Evolutionary conservation across 1,140 invertebrate genomes (phyloP).

Genomic region (Dendrolimus kikuchii): DNA sequence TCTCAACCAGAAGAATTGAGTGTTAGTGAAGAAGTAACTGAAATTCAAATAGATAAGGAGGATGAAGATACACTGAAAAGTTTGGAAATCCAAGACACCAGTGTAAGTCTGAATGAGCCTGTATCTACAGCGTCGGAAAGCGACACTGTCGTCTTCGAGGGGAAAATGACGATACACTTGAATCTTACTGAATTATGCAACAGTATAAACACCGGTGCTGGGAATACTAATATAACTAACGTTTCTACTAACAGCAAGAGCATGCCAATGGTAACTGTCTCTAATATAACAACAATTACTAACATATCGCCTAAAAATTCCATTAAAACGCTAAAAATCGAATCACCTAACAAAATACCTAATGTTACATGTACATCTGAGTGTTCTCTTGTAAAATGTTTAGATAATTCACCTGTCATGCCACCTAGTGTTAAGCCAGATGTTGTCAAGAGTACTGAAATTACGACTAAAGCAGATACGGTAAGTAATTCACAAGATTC

Average conservation of each 20-base stretch:
- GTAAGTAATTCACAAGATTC: conserved; percentile 59
- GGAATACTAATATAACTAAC: conserved; percentile 42
- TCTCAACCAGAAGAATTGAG: conserved; percentile 64
- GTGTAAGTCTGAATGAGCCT: conserved; percentile 72
- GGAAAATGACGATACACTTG: conserved; percentile 71
- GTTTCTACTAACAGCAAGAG: conserved; percentile 59
- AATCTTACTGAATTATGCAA: conserved; percentile 71
- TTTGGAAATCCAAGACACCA: conserved; percentile 68
- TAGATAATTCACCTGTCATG: conserved; percentile 23
- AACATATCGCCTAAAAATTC: conserved; percentile 70
- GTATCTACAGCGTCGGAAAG: conserved; percentile 60
- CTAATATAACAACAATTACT: conserved; percentile 70
- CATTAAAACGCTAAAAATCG: conserved; percentile 57
- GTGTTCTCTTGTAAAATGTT: conserved; percentile 20
- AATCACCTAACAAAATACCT: conserved; percentile 36
- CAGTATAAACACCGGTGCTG: conserved; percentile 60
- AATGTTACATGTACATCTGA: conserved; percentile 35
- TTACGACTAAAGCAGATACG: conserved; percentile 25
- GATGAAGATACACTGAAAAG: conserved; percentile 70
- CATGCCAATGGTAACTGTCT: conserved; percentile 73
- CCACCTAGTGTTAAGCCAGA: conserved; percentile 20
- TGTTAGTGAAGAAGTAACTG: conserved; percentile 60
- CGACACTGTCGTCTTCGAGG: conserved; percentile 69
- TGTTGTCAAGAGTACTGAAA: conserved; percentile 20
- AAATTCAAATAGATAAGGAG: conserved; percentile 66